phyloP scores from a whole-genome alignment of 2,113 vertebrate genomes.

The Sphaerodactylus townsendi region DNA sequence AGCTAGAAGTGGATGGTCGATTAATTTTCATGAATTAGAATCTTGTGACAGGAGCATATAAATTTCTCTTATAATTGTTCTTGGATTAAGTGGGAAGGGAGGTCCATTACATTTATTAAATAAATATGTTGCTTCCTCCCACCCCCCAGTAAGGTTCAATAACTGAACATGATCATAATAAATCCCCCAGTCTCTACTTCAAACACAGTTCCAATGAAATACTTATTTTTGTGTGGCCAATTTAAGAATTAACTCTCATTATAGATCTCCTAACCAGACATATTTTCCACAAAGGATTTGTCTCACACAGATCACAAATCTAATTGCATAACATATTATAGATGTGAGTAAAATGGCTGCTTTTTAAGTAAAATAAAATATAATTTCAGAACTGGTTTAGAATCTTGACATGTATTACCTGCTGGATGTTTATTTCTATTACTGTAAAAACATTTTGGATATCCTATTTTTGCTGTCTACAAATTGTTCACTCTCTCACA shows the following conservation, averaged over 20 bases:
- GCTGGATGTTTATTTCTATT: not conserved
- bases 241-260: not conserved
- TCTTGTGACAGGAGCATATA: conserved; percentile 46
- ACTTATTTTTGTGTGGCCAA: not conserved
- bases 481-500: not conserved
- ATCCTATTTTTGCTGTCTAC: not conserved
- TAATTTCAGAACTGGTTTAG: not conserved
- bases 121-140: conserved; percentile 45
- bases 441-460: not conserved
- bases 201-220: not conserved
- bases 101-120: conserved; percentile 52
- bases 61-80: conserved; percentile 56
- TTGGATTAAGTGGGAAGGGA: conserved; percentile 49
- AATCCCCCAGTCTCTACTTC: conserved; percentile 8
- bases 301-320: not conserved
- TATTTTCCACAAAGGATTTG: not conserved
- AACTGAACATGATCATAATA: conserved; percentile 41
- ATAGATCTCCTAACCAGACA: not conserved
- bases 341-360: not conserved
- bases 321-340: not conserved
- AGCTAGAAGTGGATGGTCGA: conserved; percentile 28
- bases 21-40: conserved; percentile 57
- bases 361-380: not conserved
- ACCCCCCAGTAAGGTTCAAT: conserved; percentile 5
- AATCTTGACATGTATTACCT: not conserved